Evolutionary conservation across 1,140 invertebrate species (phyloP).

Genomic region (Acyrthosiphon pisum): DNA sequence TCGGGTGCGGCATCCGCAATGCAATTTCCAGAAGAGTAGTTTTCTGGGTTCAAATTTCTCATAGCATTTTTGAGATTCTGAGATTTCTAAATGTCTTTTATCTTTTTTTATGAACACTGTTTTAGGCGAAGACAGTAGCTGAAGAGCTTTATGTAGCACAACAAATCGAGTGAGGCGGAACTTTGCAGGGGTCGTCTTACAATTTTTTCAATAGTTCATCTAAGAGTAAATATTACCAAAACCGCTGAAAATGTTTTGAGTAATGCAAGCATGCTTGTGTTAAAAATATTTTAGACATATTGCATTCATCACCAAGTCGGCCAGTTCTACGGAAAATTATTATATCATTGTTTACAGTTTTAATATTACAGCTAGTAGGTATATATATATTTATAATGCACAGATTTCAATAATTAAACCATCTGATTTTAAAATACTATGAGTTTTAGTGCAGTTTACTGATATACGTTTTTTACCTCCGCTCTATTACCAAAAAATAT

Average conservation of each 20-base stretch:
- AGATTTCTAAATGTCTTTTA: not conserved
- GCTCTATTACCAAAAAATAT: too few relatives aligned
- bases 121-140: not conserved
- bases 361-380: not conserved
- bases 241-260: not conserved
- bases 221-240: too few relatives aligned
- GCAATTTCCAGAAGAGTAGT: not conserved
- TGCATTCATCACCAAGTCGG: rapidly evolving
- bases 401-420: not conserved
- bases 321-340: not conserved
- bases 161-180: not conserved
- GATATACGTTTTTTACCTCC: too few relatives aligned
- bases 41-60: not conserved
- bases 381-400: not conserved
- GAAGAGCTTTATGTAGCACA: not conserved
- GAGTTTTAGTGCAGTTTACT: not conserved
- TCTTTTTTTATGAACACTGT: not conserved
- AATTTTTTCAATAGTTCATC: not conserved
- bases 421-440: not conserved
- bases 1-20: not conserved
- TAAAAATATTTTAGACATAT: not conserved
- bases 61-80: not conserved
- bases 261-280: not conserved
- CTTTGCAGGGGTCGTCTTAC: not conserved
- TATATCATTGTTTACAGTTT: not conserved